These are phyloP conservation scores for Pectinophora gossypiella DNA, from an alignment of 1,140 invertebrate species.

Conservation along the genomic window DNA sequence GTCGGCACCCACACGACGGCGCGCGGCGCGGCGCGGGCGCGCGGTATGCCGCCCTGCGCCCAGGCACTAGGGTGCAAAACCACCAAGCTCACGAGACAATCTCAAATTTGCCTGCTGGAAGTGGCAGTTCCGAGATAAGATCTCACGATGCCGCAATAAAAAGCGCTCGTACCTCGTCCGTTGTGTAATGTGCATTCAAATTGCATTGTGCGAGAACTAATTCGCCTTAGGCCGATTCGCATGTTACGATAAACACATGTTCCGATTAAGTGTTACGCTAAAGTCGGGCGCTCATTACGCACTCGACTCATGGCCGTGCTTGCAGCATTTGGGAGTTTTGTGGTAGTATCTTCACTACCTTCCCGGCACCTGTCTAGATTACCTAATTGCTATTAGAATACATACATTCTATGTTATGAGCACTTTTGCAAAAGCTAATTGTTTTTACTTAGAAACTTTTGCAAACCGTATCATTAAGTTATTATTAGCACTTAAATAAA, in stretches of 20 bases:
- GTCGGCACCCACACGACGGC: slow-evolving; percentile 44
- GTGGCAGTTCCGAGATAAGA: slow-evolving; percentile 73
- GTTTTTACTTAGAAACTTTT: no score
- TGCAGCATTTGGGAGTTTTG: neutral
- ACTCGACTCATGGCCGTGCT: slow-evolving; percentile 15
- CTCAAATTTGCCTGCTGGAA: slow-evolving; percentile 74
- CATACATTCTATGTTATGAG: no score
- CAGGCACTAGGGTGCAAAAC: slow-evolving; percentile 41
- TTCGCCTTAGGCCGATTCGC: slow-evolving; percentile 71
- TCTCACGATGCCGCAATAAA: slow-evolving; percentile 74
- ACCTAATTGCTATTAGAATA: neutral
- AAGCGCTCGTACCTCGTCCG: slow-evolving; percentile 70
- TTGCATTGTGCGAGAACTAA: slow-evolving; percentile 75
- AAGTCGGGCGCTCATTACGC: slow-evolving; percentile 28
- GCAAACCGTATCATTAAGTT: no score
- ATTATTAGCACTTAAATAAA: slow-evolving; percentile 11
- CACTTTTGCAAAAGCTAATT: no score
- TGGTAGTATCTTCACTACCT: neutral
- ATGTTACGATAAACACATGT: slow-evolving; percentile 72
- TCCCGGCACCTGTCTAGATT: neutral
- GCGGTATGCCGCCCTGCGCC: slow-evolving; percentile 32
- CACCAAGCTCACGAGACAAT: slow-evolving; percentile 30
- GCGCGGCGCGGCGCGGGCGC: slow-evolving; percentile 9
- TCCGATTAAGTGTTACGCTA: slow-evolving; percentile 59
- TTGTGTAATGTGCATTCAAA: slow-evolving; percentile 75